Percentiles rank a stretch among this genome's conserved stretches.
Evolutionary conservation across 1,140 invertebrate species (phyloP).

Genomic region (Leptoteleia sp.): DNA sequence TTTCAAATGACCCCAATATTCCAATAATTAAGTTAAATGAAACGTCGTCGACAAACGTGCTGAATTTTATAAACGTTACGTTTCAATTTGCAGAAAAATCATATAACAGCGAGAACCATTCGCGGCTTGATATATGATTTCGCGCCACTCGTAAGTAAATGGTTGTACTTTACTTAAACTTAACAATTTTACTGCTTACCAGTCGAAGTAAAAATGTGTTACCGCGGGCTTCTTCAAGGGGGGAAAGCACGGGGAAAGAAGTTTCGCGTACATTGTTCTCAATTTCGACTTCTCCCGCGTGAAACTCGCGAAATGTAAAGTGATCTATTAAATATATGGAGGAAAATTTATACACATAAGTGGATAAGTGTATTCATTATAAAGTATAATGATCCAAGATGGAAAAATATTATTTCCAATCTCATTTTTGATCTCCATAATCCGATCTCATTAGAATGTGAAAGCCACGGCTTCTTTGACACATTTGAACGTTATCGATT

Average conservation of each 20-base stretch:
- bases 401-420: constrained; percentile 48
- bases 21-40: no score
- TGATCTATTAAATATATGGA: constrained; percentile 44
- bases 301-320: constrained; percentile 40
- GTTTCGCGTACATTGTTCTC: constrained; percentile 57
- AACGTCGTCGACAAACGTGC: no score
- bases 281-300: constrained; percentile 42
- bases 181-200: constrained; percentile 57
- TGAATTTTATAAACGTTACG: no score
- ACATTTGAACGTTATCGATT: constrained; percentile 48
- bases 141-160: constrained; percentile 41
- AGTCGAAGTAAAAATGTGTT: constrained; percentile 62
- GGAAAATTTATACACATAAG: constrained; percentile 36
- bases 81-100: constrained; percentile 3
- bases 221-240: constrained; percentile 44
- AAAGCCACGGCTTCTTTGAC: constrained; percentile 40
- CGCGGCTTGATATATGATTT: constrained; percentile 48
- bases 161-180: constrained; percentile 58
- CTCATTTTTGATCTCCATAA: constrained; percentile 42
- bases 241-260: constrained; percentile 25
- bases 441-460: constrained; percentile 52
- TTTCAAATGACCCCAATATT: no score
- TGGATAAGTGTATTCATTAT: constrained; percentile 29
- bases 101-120: constrained; percentile 3
- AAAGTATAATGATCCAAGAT: constrained; percentile 19